These are phyloP conservation scores for Halisarca cf. caerulea DNA, from an alignment of 37 sponge, comb jelly and placozoan species.

Conservation along the genomic window DNA sequence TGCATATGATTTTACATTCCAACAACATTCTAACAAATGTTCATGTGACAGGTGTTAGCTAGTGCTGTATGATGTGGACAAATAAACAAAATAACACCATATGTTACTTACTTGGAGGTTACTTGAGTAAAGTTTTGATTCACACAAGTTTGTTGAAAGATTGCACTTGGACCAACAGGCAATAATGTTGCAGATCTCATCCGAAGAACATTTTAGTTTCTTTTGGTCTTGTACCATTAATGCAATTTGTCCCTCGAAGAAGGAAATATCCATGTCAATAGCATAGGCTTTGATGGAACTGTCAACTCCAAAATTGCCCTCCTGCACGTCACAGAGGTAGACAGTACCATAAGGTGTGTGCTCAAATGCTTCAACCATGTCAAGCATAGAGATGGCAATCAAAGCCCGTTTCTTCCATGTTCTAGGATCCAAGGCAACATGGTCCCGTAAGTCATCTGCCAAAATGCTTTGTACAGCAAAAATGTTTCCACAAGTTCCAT, in stretches of 20 bases:
- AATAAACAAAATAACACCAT: no score
- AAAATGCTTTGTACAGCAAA: slow-evolving; percentile 44
- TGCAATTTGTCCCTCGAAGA: slow-evolving; percentile 14
- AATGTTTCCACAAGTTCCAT: slow-evolving; percentile 65
- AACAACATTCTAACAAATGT: no score
- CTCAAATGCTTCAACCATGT: slow-evolving; percentile 56
- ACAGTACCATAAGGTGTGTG: slow-evolving; percentile 55
- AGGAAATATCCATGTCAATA: slow-evolving; percentile 67
- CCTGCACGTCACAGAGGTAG: slow-evolving; percentile 69
- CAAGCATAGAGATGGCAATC: slow-evolving; percentile 53
- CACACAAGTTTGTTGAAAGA: slow-evolving; percentile 8
- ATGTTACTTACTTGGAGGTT: slow-evolving; percentile 1
- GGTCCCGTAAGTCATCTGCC: background rate
- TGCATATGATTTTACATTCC: no score
- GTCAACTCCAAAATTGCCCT: slow-evolving; percentile 64
- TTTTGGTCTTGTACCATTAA: slow-evolving; percentile 15
- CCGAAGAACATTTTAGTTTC: slow-evolving; percentile 20
- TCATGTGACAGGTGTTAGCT: no score
- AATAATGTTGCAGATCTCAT: slow-evolving; percentile 41
- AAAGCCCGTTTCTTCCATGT: slow-evolving; percentile 41
- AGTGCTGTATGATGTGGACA: no score
- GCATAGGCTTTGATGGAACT: slow-evolving; percentile 31
- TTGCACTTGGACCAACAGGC: slow-evolving; percentile 36
- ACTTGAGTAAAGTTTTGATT: slow-evolving; percentile 42
- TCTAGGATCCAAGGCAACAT: slow-evolving; percentile 24